These are phyloP conservation scores for Caloenas nicobarica DNA, from an alignment of 2,113 vertebrate species.

Conservation along the genomic window DNA sequence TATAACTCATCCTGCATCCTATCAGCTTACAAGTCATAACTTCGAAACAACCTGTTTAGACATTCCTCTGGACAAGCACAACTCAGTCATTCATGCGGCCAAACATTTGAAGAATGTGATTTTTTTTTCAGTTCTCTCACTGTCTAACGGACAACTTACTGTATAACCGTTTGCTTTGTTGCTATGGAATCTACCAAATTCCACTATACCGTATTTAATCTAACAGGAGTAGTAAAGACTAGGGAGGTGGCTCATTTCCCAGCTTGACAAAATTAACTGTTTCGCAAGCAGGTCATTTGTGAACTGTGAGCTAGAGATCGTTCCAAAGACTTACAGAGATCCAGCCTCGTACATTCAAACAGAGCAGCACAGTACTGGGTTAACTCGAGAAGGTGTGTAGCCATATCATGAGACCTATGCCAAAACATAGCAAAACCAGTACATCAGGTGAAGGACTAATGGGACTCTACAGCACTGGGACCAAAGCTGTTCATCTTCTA, in stretches of 20 bases:
- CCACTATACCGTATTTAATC: not conserved
- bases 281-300: not conserved
- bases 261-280: not conserved
- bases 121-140: not conserved
- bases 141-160: not conserved
- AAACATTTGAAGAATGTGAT: not conserved
- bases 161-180: not conserved
- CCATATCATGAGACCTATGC: no score
- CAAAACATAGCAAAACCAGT: not conserved
- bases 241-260: not conserved
- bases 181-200: not conserved
- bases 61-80: not conserved
- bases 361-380: rapidly evolving
- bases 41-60: not conserved
- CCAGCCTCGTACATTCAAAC: not conserved
- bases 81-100: not conserved
- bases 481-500: not conserved
- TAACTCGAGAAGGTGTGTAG: not conserved
- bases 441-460: not conserved
- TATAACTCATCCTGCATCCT: not conserved
- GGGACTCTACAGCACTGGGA: not conserved
- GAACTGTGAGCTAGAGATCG: not conserved
- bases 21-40: not conserved
- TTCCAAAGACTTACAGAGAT: not conserved
- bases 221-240: not conserved